phyloP scores from a whole-genome alignment of 2,888 invertebrate species.

The Pantelozetes paolii region DNA sequence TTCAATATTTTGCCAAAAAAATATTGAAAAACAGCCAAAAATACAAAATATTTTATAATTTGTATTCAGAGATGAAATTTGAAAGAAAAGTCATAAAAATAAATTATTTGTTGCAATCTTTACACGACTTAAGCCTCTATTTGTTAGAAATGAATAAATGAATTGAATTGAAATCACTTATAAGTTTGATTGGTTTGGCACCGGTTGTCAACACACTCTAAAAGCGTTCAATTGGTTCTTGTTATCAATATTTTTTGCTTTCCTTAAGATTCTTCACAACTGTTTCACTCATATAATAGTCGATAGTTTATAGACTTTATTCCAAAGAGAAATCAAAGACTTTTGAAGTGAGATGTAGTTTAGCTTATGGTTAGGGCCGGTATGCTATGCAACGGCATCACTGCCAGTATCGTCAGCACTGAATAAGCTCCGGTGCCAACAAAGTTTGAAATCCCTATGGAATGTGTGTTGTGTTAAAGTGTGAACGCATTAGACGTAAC shows the following conservation, averaged over 20 bases:
- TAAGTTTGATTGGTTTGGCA: not conserved
- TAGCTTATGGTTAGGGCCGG: conserved; percentile 5
- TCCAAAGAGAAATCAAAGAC: conserved; percentile 25
- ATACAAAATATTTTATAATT: no score
- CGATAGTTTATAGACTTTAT: conserved; percentile 1
- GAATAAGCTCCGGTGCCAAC: not conserved
- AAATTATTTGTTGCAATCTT: no score
- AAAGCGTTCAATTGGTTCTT: conserved; percentile 3
- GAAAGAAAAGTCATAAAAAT: no score
- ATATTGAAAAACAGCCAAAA: no score
- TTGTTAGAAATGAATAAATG: no score
- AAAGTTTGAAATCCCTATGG: not conserved
- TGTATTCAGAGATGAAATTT: not conserved
- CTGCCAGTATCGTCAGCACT: not conserved
- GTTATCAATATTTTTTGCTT: conserved; percentile 6
- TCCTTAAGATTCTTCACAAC: not conserved
- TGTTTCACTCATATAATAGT: conserved; percentile 13
- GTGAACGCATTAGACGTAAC: conserved; percentile 20
- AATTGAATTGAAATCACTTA: no score
- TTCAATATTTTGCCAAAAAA: no score
- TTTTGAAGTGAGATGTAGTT: conserved; percentile 20
- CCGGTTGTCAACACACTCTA: not conserved
- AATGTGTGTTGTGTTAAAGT: conserved; percentile 12
- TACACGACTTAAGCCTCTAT: no score
- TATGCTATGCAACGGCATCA: not conserved